Evolutionary conservation across 2,113 vertebrate species (phyloP).

Genomic region (Rhea americana): DNA sequence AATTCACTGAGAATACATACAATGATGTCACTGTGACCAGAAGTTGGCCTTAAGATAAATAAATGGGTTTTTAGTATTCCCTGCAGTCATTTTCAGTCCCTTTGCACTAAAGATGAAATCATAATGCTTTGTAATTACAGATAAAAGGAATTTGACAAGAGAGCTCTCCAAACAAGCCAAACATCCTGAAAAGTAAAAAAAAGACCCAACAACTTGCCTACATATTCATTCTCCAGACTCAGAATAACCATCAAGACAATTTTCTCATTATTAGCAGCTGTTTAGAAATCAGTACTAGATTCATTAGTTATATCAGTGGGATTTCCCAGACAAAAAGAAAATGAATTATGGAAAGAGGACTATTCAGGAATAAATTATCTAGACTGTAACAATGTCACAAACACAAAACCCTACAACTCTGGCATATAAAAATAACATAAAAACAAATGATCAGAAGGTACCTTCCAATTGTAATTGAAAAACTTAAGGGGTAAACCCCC

Average conservation of each 20-base stretch:
- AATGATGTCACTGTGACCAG: slow-evolving; percentile 38
- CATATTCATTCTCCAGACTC: background rate
- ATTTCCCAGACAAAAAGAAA: slow-evolving; percentile 30
- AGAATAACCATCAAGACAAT: slow-evolving; percentile 33
- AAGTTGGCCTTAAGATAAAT: slow-evolving; percentile 9
- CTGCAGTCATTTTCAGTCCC: slow-evolving; percentile 24
- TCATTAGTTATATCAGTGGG: slow-evolving; percentile 46
- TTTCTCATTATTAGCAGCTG: slow-evolving; percentile 63
- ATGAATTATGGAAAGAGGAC: background rate
- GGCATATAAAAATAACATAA: background rate
- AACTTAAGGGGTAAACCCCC: background rate
- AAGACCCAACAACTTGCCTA: background rate
- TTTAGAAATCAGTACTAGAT: slow-evolving; percentile 51
- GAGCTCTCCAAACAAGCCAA: slow-evolving; percentile 57
- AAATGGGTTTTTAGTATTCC: slow-evolving; percentile 28
- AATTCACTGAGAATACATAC: background rate
- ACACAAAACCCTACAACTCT: background rate
- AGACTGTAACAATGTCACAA: slow-evolving; percentile 6
- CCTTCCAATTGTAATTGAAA: background rate
- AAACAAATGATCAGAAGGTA: background rate
- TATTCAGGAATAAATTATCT: slow-evolving; percentile 22
- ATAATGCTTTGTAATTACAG: slow-evolving; percentile 49
- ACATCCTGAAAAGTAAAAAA: slow-evolving; percentile 48
- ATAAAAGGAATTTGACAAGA: slow-evolving; percentile 44
- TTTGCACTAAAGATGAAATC: slow-evolving; percentile 57